Evolutionary conservation across 2,797 vertebrate genomes (phyloP), one percentile per base, ranked within the genome.

Genomic region (Craterocephalus amniculus): DNA sequence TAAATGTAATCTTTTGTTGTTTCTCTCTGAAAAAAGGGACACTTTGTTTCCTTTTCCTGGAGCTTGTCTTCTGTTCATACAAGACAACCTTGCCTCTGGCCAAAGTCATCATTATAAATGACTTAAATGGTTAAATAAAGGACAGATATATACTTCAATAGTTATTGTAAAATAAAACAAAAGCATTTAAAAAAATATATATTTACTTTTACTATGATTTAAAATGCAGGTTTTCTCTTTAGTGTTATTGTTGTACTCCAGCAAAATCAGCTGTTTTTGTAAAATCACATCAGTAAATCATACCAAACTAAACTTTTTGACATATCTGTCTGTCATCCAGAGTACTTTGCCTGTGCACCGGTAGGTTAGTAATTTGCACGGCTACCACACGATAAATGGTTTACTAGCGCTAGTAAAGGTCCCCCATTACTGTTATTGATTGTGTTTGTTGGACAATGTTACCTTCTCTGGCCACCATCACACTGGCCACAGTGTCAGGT

Each of bases 401-500:
- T 38, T 38, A 38, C 13, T 38, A 16, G 13, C 16, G 36, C 14
- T 38, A 13, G 36, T 38, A 38, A 38, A 38, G 35, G 13, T 12
- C 35, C 35, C 5, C 14, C 12, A 40, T n/a, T n/a, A n/a, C n/a
- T n/a, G n/a, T n/a, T n/a, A n/a, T n/a, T n/a, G n/a, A n/a, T n/a
- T n/a, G n/a, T n/a, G n/a, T n/a, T 3, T 43, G 20, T 16, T 58
- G 31, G 29, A 31, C 29, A 31, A 31, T 5, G 29, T 69, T 95
- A 99, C 98, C 98, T 95, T 97, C 96, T 90, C 94, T 95, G 80
- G 97, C 96, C 69, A 99, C 98, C 90, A 99, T 88, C 74, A 99
- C 97, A 18, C 98, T 99, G 80, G 96, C 94, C 16, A 99, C 85
- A 0, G 97, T 99, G 89, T 99, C 98, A 8, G 98, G 98, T 87